Evolutionary conservation across 2,113 vertebrate genomes (phyloP).

Genomic region (Anguilla rostrata): DNA sequence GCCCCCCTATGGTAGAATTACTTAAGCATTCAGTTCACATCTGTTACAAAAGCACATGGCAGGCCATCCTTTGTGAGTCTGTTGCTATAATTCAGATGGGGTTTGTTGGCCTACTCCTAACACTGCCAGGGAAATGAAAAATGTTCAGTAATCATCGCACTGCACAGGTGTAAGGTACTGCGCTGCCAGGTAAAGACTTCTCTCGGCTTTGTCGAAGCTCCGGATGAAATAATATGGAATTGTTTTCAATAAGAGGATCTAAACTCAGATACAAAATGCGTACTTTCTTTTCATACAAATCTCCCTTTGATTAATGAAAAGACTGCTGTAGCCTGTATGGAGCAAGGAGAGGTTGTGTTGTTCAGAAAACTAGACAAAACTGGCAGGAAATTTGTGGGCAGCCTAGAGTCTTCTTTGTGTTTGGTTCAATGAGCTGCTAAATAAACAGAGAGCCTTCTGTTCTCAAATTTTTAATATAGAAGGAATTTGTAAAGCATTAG

Average conservation of each 20-base stretch:
- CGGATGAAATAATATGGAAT: neutral
- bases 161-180: neutral
- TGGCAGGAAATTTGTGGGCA: neutral
- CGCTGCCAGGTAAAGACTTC: slow-evolving; percentile 27
- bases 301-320: slow-evolving; percentile 22
- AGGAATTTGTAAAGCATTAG: slow-evolving; percentile 20
- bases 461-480: slow-evolving; percentile 15
- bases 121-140: slow-evolving; percentile 12
- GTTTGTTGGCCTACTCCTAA: slow-evolving; percentile 23
- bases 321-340: neutral
- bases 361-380: slow-evolving; percentile 4
- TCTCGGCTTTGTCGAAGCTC: slow-evolving; percentile 20
- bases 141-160: slow-evolving; percentile 29
- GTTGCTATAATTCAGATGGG: slow-evolving; percentile 20
- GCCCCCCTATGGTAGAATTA: slow-evolving; percentile 19
- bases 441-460: neutral
- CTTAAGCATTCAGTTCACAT: slow-evolving; percentile 41
- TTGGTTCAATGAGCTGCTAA: neutral
- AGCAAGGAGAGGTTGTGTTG: neutral
- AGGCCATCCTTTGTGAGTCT: slow-evolving; percentile 35
- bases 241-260: neutral
- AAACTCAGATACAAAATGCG: slow-evolving; percentile 34
- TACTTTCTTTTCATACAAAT: slow-evolving; percentile 28
- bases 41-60: neutral
- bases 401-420: neutral